These are phyloP conservation scores for Anaspis maculata DNA, from an alignment of 2,888 invertebrate genomes.

Conservation along the genomic window DNA sequence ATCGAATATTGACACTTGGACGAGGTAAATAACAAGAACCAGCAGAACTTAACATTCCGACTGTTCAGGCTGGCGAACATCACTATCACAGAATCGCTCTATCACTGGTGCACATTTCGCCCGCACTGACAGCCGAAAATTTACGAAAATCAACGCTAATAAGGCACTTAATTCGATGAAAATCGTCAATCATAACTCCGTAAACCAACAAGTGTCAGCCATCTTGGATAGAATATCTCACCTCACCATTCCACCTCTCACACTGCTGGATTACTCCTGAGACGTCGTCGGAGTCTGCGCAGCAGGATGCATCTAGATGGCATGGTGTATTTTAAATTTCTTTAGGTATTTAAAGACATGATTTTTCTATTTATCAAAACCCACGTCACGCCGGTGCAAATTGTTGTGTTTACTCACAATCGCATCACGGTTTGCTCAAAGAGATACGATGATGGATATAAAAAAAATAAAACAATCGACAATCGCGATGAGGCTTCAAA, in stretches of 20 bases:
- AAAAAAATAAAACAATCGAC: too few species aligned
- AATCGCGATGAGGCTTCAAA: too few species aligned
- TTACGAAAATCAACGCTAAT: slow-evolving; percentile 22
- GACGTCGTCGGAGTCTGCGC: slow-evolving; percentile 4
- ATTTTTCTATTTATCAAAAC: too few species aligned
- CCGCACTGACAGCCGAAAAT: slow-evolving; percentile 16
- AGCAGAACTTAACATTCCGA: slow-evolving; percentile 34
- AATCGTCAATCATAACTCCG: slow-evolving; percentile 28
- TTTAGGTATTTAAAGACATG: too few species aligned
- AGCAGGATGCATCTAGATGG: too few species aligned
- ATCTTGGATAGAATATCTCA: slow-evolving; percentile 28
- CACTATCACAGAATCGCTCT: slow-evolving; percentile 19
- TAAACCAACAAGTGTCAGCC: slow-evolving; percentile 43
- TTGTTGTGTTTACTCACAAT: too few species aligned
- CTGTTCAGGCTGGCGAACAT: slow-evolving; percentile 29
- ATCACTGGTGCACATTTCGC: slow-evolving; percentile 14
- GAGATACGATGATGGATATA: too few species aligned
- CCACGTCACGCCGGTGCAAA: too few species aligned
- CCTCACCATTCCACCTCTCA: too few species aligned
- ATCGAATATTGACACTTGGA: slow-evolving; percentile 6
- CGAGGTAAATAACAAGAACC: slow-evolving; percentile 26
- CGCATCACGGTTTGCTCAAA: too few species aligned
- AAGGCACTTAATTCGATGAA: slow-evolving; percentile 31
- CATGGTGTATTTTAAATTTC: slow-evolving; percentile 3
- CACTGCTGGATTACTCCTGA: too few species aligned